Base-by-base conservation (phyloP, 2,113 vertebrate genomes). In the Calonectris borealis region DNA sequence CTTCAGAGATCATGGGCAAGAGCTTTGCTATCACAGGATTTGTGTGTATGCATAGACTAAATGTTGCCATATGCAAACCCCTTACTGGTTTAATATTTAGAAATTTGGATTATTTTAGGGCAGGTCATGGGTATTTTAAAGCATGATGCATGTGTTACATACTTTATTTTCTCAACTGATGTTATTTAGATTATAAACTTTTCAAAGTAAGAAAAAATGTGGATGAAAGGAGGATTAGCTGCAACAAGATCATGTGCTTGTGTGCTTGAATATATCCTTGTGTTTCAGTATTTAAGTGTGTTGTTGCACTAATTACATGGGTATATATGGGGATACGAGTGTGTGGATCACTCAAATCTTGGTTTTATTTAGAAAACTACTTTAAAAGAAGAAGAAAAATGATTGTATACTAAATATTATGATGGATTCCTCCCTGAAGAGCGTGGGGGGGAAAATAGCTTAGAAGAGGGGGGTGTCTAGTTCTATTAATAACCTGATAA, bases 381-480 rank as follows among this genome's bases (percentile, higher is more conserved):
- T 61, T 86, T 32, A 91, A 79, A 91, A 93, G 9, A 26, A 48
- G 32, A 88, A 92, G 52, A 86, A 68, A 71, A 44, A 69, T 78
- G 5, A 8, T 71, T 79, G 44, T 52, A 7, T 70, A 29, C 15
- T 73, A 83, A 83, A 69, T 38, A 27, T 65, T 55, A 32, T 42
- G 14, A 82, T 85, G 13, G n/a, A 91, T 80, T 93, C 40, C 9
- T 87, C 29, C 83, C 51, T 86, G 46, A 86, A 90, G 60, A 72
- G 21, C 13, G 7, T 38, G 29, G 7, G 16, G 14, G 21, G 2
- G 15, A 9, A 61, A 65, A 57, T 7, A 80, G 10, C 16, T 90
- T 83, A 61, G 20, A 32, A 13, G 40, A 34, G 32, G n/a, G 14
- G 14, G 2, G 5, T 48, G 6, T 77, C 69, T 64, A 48, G 24